Evolutionary conservation across 2,113 vertebrate genomes (phyloP).

Genomic region (Microtus ochrogaster): DNA sequence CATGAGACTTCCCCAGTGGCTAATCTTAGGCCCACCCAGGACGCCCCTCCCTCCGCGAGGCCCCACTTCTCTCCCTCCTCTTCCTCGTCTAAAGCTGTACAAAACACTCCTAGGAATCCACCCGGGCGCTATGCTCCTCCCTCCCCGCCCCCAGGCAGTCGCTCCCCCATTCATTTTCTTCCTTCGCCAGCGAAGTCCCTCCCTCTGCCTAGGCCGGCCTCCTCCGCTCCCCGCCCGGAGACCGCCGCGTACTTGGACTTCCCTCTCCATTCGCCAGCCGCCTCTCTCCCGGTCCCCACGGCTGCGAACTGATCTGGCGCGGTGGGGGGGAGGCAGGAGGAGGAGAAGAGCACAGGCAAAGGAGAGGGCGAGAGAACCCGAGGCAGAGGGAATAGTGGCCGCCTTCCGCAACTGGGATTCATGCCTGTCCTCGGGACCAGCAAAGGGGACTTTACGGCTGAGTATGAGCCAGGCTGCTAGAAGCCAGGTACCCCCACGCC

Average conservation of each 20-base stretch:
- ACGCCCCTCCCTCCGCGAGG: constrained; percentile 56
- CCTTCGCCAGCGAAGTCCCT: constrained; percentile 78
- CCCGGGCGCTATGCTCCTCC: constrained; percentile 77
- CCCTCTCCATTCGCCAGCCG: constrained; percentile 84
- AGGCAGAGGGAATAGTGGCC: constrained; percentile 60
- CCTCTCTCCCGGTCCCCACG: constrained; percentile 83
- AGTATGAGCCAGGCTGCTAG: constrained; percentile 91
- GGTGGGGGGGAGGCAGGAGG: constrained; percentile 38
- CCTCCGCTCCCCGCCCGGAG: constrained; percentile 81
- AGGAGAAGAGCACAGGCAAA: constrained; percentile 49
- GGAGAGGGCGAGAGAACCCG: background rate
- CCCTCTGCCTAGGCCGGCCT: constrained; percentile 84
- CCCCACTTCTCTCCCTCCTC: constrained; percentile 5
- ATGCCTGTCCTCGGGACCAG: constrained; percentile 87
- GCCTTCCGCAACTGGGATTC: constrained; percentile 79
- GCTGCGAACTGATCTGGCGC: constrained; percentile 83
- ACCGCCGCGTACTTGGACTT: constrained; percentile 86
- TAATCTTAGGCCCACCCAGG: constrained; percentile 53
- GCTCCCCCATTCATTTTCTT: constrained; percentile 85
- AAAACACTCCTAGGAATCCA: constrained; percentile 83
- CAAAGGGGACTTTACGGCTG: constrained; percentile 86
- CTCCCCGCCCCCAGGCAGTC: constrained; percentile 73
- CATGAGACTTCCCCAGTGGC: background rate
- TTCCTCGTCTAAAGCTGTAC: constrained; percentile 78
- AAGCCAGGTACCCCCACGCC: constrained; percentile 86